Base-by-base conservation (phyloP, 2,113 vertebrate genomes). In the Fulmarus glacialis region DNA sequence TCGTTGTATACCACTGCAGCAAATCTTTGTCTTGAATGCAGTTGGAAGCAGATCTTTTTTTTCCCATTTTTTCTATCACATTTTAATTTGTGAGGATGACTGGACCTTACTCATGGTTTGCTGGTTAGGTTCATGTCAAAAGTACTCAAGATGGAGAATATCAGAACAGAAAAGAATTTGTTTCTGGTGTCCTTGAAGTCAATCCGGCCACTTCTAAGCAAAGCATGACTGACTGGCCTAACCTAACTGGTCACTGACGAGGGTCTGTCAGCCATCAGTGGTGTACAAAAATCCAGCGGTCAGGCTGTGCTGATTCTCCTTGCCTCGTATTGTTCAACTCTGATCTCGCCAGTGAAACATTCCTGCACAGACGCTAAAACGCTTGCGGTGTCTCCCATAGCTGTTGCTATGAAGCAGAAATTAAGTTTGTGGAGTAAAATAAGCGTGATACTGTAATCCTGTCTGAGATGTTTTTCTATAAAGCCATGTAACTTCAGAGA, bases 241-340 rank as follows among this genome's bases (percentile, higher is more conserved):
- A 82, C 17, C 15, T 45, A 34, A 2, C 15, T 3, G 22, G n/a
- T 56, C 52, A 8, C 42, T 0, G 0, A 1, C 3, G 0, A 63
- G 34, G n/a, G 63, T 91, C 40, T 68, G 15, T 73, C 52, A 38
- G 59, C 34, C 10, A 11, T 42, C 42, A 11, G 26, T 6, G 17
- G 22, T 24, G 42, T 55, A 14, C 64, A 74, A 0, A 78, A 85
- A 34, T 13, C 30, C 74, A 55, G 53, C 0, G 0, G 6, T 19
- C 2, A 6, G 38, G 40, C 45, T 79, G 15, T 67, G 71, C 47
- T 36, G 24, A 8, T 87, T n/a, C 30, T 64, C 52, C 36, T 52
- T 77, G 36, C 27, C 15, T 32, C 0, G 1, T 8, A 12, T 4
- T 50, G 32, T 23, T 50, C 62, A 55, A 2, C 30, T 53, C 42